Conservation (phyloP, 2,113 vertebrate species). For the Oreochromis tanganicae region DNA sequence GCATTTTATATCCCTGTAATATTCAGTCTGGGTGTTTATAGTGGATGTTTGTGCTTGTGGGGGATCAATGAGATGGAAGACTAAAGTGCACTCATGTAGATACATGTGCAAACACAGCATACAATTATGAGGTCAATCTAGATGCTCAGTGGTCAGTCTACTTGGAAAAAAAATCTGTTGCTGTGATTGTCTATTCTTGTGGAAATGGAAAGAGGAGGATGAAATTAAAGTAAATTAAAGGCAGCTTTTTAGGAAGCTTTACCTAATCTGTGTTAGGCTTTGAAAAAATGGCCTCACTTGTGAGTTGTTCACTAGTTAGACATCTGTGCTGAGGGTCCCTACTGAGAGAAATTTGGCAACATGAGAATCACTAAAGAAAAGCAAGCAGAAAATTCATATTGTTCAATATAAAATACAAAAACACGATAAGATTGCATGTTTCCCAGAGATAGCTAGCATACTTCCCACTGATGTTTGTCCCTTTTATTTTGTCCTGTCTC, state of each 20-base stretch:
- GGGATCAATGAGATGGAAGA: conserved; percentile 58
- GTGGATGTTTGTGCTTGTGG: neutral
- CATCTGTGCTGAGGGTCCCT: neutral
- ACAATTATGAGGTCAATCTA: neutral
- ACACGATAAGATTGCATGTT: neutral
- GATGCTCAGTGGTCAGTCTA: conserved; percentile 6
- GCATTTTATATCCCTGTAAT: neutral
- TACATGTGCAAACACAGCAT: conserved; percentile 1
- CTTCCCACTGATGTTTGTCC: neutral
- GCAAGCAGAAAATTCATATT: neutral
- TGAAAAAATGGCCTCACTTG: neutral
- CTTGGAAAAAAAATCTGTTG: neutral
- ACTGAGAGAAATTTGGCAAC: neutral
- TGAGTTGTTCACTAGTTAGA: neutral
- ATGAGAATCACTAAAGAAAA: neutral
- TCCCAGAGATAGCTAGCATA: neutral
- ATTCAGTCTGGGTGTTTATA: conserved; percentile 1
- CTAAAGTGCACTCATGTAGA: neutral
- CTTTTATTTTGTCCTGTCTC: neutral
- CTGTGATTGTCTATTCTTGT: conserved; percentile 43
- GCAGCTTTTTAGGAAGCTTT: conserved; percentile 1
- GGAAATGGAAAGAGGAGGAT: neutral
- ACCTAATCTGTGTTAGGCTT: neutral
- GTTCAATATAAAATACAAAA: neutral
- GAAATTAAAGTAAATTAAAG: neutral